Evolutionary conservation across 2,888 invertebrate species (phyloP).

Genomic region (Rhamphomyia laevipes): DNA sequence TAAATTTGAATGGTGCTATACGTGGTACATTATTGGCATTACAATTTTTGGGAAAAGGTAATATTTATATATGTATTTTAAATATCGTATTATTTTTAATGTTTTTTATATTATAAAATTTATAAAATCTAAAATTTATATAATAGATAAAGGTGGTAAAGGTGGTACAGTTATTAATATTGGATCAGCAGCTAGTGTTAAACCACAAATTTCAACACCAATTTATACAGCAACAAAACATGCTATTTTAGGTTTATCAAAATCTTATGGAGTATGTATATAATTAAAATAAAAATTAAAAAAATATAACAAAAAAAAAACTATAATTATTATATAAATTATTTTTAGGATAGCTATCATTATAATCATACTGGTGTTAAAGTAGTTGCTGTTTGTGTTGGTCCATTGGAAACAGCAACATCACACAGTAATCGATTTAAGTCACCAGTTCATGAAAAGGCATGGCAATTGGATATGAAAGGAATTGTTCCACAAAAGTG

Average conservation of each 20-base stretch:
- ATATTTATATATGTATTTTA: background rate
- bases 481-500: constrained; percentile 53
- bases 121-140: background rate
- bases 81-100: background rate
- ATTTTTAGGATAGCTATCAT: constrained; percentile 54
- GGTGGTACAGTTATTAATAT: constrained; percentile 68
- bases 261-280: constrained; percentile 54
- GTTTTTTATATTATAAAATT: background rate
- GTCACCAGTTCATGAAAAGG: constrained; percentile 58
- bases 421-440: constrained; percentile 59
- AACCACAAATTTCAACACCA: constrained; percentile 59
- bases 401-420: constrained; percentile 53
- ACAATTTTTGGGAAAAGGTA: constrained; percentile 56
- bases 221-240: constrained; percentile 69
- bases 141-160: constrained; percentile 50
- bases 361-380: constrained; percentile 58
- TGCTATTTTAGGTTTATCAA: constrained; percentile 59
- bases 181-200: constrained; percentile 56
- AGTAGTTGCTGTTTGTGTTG: constrained; percentile 59
- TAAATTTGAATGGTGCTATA: constrained; percentile 68
- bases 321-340: background rate
- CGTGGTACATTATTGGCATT: constrained; percentile 62
- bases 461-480: constrained; percentile 58
- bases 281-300: background rate
- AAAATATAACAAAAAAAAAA: background rate